phyloP scores from a whole-genome alignment of 2,888 invertebrate genomes.

The Barypeithes pellucidus region DNA sequence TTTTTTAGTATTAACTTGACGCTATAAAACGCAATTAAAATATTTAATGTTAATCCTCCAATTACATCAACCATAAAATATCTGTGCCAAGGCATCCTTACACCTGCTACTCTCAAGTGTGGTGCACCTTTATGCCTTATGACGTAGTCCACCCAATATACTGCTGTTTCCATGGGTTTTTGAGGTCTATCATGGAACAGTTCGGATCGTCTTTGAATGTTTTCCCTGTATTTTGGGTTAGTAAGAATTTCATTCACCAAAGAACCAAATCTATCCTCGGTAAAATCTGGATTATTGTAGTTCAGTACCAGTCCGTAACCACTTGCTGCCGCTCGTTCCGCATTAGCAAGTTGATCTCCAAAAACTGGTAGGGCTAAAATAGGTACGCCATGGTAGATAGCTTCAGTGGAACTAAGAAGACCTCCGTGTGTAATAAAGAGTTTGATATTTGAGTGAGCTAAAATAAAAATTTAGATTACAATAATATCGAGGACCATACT shows the following conservation, averaged over 20 bases:
- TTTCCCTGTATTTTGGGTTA: constrained; percentile 63
- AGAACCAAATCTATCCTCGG: constrained; percentile 67
- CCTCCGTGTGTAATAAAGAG: constrained; percentile 72
- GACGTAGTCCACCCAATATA: constrained; percentile 64
- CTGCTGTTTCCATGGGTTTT: constrained; percentile 60
- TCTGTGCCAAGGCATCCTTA: constrained; percentile 61
- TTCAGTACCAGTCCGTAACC: constrained; percentile 65
- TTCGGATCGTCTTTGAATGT: constrained; percentile 57
- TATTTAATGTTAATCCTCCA: background rate
- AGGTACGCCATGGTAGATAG: constrained; percentile 72
- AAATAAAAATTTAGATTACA: constrained; percentile 49
- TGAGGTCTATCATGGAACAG: constrained; percentile 61
- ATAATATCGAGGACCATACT: too few relatives aligned
- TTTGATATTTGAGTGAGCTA: constrained; percentile 70
- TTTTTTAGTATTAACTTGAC: background rate
- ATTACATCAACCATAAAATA: constrained; percentile 59
- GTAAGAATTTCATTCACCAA: constrained; percentile 69
- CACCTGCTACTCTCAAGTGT: constrained; percentile 60
- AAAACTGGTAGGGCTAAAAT: constrained; percentile 73
- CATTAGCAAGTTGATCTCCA: constrained; percentile 72
- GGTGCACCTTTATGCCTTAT: constrained; percentile 62
- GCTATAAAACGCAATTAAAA: background rate
- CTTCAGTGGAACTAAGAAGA: constrained; percentile 70
- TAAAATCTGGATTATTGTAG: constrained; percentile 68
- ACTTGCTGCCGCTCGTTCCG: constrained; percentile 66